Evolutionary conservation across 2,113 vertebrate species (phyloP), one percentile per base, ranked within the genome.

Genomic region (Siniperca chuatsi): DNA sequence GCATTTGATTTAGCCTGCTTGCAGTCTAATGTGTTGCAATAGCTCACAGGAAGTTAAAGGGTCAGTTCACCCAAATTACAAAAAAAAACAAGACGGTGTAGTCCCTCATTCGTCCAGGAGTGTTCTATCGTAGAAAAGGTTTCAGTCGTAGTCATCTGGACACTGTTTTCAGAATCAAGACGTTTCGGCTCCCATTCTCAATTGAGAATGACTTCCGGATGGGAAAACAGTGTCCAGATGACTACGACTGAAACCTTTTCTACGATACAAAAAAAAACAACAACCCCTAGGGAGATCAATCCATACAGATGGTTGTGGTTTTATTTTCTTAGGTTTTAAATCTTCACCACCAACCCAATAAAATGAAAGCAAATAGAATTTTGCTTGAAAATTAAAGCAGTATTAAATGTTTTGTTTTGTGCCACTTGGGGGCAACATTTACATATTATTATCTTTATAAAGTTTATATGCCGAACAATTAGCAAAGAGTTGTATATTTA

Each of bases 1-100:
- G 74, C 58, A 9, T 84, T 76, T 84, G 29, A 62, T 77, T 69
- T 25, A 48, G 20, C 60, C 55, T 29, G 55, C 72, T 64, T 61
- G 44, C 42, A 80, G 15, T 33, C 18, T 16, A 52, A 65, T 46
- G n/a, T n/a, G 7, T n/a, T 12, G 35, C 21, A 20, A 67, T 3
- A 68, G 42, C 40, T 44, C 33, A 55, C 8, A 52, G 20, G n/a
- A 7, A 11, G 67, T 46, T 25, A 67, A 70, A 64, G 46, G 62
- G 48, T 48, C n/a, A 73, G 8, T 75, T 82, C 70, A 65, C 50
- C 13, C 35, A 54, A 79, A 79, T 64, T 25, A 29, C 21, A 57
- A n/a, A 29, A 21, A 23, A 20, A 12, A 1, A n/a, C n/a, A n/a
- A n/a, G n/a, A n/a, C n/a, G n/a, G n/a, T n/a, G n/a, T n/a, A n/a